Base-by-base conservation (phyloP, 2,888 invertebrate species). In the Chesias legatella region DNA sequence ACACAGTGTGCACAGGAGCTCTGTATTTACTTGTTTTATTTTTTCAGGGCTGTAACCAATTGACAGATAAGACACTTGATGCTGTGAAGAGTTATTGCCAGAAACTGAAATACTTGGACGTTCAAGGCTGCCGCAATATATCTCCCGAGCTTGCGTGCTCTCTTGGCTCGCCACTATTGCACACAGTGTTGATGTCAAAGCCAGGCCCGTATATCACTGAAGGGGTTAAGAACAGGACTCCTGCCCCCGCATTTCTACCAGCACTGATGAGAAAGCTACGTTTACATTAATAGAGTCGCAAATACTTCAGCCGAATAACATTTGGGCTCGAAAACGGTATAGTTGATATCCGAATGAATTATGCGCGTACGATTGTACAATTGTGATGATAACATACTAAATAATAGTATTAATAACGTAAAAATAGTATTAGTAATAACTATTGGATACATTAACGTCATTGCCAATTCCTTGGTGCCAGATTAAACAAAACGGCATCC, bases 1-100 rank as follows among this genome's bases (percentile, higher is more conserved):
- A n/a, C n/a, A n/a, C n/a, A n/a, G n/a, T n/a, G n/a, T n/a, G n/a
- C n/a, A n/a, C n/a, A n/a, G n/a, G n/a, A n/a, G n/a, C n/a, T n/a
- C n/a, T n/a, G n/a, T n/a, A n/a, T n/a, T n/a, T n/a, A n/a, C n/a
- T n/a, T n/a, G n/a, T n/a, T 20, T 28, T 22, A 33, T 27, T 43
- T 37, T 85, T 84, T 10, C 82, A 92, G 90, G 90, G 90, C 42
- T 92, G 92, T 67, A 90, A 89, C 53, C 88, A 89, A 58, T 67
- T 93, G 13, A 92, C 92, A 1, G 90, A 92, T 59, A 83, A 73
- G 41, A 85, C 90, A 8, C 68, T 92, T 20, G 78, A 88, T 43
- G 82, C 88, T 8, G 79, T 92, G 21, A 78, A 72, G 51, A 55
- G 62, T 0, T 62, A 90, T 58, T 90, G 91, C 57, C 69, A 79